Base-by-base conservation (phyloP, 2,797 vertebrate species). In the Phoeniculus purpureus region DNA sequence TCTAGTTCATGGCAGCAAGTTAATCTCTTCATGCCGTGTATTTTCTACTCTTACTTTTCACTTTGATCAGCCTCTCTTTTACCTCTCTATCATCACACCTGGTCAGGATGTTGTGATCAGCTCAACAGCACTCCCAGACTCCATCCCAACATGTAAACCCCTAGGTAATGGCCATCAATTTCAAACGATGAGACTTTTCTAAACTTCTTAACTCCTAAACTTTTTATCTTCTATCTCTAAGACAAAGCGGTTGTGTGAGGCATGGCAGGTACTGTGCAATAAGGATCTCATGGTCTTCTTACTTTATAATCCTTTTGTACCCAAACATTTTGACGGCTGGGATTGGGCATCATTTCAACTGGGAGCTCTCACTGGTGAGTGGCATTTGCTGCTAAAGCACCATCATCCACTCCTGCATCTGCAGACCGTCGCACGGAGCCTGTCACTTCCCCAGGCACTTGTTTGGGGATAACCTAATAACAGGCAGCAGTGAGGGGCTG, bases 401-500 rank as follows among this genome's bases (percentile, higher is more conserved):
- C 92, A 25, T 95, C 92, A 81, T 75, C 93, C 95, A 16, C 48
- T 34, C 54, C 70, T 96, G 95, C 93, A 85, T 87, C 94, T 8
- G n/a, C 51, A 23, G 92, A 20, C 48, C 59, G 60, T 90, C 83
- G 62, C 80, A 48, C 77, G 1, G 2, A 90, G 83, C 81, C 83
- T 70, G 66, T 90, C 56, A 95, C 95, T 94, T 93, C 50, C 71
- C 55, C n/a, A 81, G 90, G n/a, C 71, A 31, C 43, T 43, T 91
- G 31, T 95, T 54, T 19, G 97, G 97, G 97, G 97, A 97, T 98
- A 97, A 97, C 92, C 97, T 98, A 98, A 97, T 97, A 97, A 96
- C 96, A 95, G 6, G 68, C 6, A 2, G 51, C 27, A 27, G 65
- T 22, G 13, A 16, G 2, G 2, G 7, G 1, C 61, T n/a, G 40